Percentiles rank a stretch among this genome's conserved stretches.
phyloP scores from a whole-genome alignment of 2,113 vertebrate genomes.

The Gymnorhina tibicen region DNA sequence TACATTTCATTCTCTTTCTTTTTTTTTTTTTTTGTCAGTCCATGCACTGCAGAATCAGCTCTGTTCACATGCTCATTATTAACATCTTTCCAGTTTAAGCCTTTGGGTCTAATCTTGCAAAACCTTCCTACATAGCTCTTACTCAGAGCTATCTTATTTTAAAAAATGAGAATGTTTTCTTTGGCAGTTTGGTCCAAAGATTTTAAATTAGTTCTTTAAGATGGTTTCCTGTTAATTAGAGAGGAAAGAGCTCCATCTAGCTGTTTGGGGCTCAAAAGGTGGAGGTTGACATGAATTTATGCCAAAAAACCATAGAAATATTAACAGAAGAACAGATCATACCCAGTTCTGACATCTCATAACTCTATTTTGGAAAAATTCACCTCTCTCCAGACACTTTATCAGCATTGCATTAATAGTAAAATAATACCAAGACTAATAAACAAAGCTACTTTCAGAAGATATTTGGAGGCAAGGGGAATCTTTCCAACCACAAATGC shows the following conservation, averaged over 20 bases:
- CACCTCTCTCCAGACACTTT: not conserved
- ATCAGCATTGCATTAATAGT: not conserved
- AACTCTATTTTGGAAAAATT: not conserved
- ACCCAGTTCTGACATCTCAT: not conserved
- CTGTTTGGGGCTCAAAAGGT: conserved; percentile 20
- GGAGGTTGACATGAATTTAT: not conserved
- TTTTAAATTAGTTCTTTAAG: not conserved
- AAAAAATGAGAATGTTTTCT: not conserved
- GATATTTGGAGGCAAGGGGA: not conserved
- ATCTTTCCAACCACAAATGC: conserved; percentile 12
- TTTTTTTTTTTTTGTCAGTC: not conserved
- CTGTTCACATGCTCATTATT: not conserved
- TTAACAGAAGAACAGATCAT: not conserved
- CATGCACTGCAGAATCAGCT: not conserved
- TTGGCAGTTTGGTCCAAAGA: not conserved
- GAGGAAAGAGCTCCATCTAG: conserved; percentile 56
- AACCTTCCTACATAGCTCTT: conserved; percentile 5
- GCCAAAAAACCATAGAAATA: not conserved
- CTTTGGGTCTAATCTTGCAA: not conserved
- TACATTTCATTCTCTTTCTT: not conserved
- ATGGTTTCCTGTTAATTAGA: not conserved
- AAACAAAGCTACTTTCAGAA: not conserved
- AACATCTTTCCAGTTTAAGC: not conserved
- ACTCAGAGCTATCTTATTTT: conserved; percentile 2
- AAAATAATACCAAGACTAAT: not conserved